These are phyloP conservation scores for Moxostoma hubbsi DNA, from an alignment of 2,797 vertebrate species.

Conservation along the genomic window DNA sequence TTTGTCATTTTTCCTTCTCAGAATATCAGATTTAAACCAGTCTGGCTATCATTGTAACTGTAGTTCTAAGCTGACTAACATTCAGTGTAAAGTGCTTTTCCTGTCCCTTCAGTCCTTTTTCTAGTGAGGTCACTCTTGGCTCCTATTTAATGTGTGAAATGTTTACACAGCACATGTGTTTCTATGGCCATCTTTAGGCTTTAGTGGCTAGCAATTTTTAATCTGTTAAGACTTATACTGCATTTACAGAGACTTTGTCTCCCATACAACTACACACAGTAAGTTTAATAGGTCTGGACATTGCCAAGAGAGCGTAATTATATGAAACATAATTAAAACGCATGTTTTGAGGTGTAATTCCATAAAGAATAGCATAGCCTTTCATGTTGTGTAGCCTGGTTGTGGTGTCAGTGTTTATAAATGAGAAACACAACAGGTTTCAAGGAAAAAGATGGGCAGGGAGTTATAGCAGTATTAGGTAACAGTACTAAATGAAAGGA, in stretches of 20 bases:
- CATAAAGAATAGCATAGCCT: neutral
- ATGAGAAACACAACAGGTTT: constrained; percentile 36
- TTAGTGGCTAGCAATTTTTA: neutral
- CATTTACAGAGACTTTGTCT: neutral
- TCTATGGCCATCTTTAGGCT: neutral
- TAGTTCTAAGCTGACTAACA: neutral
- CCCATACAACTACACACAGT: neutral
- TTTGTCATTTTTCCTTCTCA: constrained; percentile 9
- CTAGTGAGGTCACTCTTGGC: constrained; percentile 7
- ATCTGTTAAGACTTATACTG: neutral
- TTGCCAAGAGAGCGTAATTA: constrained; percentile 8
- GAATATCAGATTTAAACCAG: neutral
- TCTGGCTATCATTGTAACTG: neutral
- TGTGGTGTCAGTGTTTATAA: constrained; percentile 35
- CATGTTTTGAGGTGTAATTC: neutral
- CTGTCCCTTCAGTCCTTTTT: neutral
- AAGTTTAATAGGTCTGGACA: neutral
- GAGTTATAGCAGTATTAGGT: constrained; percentile 30
- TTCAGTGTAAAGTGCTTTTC: neutral
- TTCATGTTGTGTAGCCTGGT: constrained; percentile 39
- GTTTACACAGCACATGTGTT: constrained; percentile 53
- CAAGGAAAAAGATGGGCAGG: constrained; percentile 10
- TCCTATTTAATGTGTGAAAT: constrained; percentile 32
- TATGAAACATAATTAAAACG: neutral
- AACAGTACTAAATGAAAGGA: constrained; percentile 53